Percentiles rank a stretch among this genome's conserved stretches.
Evolutionary conservation across 2,888 invertebrate genomes (phyloP).

Genomic region (Pristionchus arcanus): DNA sequence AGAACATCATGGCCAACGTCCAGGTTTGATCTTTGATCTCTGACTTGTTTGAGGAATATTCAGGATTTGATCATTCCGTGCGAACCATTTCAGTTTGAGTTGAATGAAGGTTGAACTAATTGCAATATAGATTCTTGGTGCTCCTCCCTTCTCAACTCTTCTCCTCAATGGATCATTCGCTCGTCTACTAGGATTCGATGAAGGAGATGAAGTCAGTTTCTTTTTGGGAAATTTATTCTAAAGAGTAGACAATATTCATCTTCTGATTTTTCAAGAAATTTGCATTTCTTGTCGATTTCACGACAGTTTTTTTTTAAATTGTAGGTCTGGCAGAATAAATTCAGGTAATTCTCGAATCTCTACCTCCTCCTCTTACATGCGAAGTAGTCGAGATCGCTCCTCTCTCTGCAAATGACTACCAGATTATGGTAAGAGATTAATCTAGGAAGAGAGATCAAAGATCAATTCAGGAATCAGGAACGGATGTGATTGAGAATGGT

Average conservation of each 20-base stretch:
- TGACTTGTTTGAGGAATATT: no score
- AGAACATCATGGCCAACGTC: constrained; percentile 55
- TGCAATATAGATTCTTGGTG: constrained; percentile 66
- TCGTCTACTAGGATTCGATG: constrained; percentile 64
- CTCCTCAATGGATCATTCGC: constrained; percentile 66
- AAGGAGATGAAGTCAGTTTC: constrained; percentile 63
- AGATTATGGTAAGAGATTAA: constrained; percentile 62
- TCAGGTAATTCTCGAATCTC: constrained; percentile 67
- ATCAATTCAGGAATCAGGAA: constrained; percentile 60
- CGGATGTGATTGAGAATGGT: constrained; percentile 66
- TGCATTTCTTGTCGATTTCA: no score
- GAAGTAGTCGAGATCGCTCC: constrained; percentile 67
- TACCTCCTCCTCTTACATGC: constrained; percentile 61
- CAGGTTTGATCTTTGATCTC: constrained; percentile 51
- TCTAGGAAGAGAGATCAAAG: background rate
- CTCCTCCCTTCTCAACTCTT: constrained; percentile 64
- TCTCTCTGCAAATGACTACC: constrained; percentile 64
- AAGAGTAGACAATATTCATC: no score
- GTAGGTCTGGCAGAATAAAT: no score
- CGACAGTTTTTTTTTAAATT: no score
- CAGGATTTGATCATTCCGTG: no score
- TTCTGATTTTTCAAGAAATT: no score
- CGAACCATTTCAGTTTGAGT: no score
- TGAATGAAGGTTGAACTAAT: no score
- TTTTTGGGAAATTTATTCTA: background rate